These are phyloP conservation scores for Leptestheria dahalacensis DNA, from an alignment of 1,140 invertebrate species.

Conservation along the genomic window DNA sequence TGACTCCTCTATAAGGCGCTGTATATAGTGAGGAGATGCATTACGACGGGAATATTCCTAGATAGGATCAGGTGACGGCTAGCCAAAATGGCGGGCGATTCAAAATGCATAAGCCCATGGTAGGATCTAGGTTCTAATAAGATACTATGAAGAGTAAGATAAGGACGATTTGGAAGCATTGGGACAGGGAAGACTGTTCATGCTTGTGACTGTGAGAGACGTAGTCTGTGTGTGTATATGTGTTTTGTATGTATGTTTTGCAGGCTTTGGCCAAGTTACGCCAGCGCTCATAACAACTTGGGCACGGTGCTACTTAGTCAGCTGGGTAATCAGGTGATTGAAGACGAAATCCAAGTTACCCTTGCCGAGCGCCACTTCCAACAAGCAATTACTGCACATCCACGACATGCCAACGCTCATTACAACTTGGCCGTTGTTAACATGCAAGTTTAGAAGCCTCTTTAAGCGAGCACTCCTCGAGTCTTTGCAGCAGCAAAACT, in stretches of 20 bases:
- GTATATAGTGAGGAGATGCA: too few relatives aligned
- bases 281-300: conserved; percentile 77
- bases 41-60: too few relatives aligned
- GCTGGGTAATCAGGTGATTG: conserved; percentile 20
- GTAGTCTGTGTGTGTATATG: conserved; percentile 1
- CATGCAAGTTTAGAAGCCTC: conserved; percentile 40
- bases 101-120: neutral
- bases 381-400: conserved; percentile 53
- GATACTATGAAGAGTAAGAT: conserved; percentile 8
- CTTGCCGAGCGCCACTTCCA: conserved; percentile 61
- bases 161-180: conserved; percentile 14
- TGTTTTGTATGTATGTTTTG: conserved; percentile 22
- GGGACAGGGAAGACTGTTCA: conserved; percentile 14
- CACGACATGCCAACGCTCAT: conserved; percentile 63
- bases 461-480: too few relatives aligned
- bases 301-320: conserved; percentile 52
- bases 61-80: too few relatives aligned
- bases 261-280: conserved; percentile 70
- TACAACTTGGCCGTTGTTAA: conserved; percentile 73
- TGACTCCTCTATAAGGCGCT: too few relatives aligned
- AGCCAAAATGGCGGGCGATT: neutral
- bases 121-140: neutral
- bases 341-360: neutral
- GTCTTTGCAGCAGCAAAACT: too few relatives aligned
- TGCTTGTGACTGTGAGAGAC: conserved; percentile 13